phyloP scores from a whole-genome alignment of 2,888 invertebrate species.

The Parapristionchus giblindavisi region DNA sequence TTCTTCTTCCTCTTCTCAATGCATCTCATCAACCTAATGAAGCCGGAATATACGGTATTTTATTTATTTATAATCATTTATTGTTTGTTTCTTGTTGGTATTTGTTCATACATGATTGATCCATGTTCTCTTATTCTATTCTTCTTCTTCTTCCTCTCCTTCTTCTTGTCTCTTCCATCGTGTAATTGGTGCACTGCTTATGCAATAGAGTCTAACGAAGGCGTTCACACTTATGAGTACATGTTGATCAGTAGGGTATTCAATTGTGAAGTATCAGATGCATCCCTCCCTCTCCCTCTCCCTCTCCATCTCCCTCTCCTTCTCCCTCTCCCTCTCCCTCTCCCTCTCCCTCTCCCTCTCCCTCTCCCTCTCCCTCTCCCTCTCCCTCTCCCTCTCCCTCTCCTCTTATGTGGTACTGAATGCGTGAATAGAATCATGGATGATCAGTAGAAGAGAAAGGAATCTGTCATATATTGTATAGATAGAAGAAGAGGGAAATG shows the following conservation, averaged over 20 bases:
- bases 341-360: background rate
- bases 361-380: no score
- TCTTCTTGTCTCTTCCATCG: background rate
- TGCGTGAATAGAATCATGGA: no score
- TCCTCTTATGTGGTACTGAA: no score
- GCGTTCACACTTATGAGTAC: constrained; percentile 1
- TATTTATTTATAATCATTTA: background rate
- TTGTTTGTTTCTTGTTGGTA: background rate
- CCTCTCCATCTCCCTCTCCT: background rate
- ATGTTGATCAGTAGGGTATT: background rate
- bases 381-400: no score
- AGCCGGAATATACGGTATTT: constrained; percentile 23
- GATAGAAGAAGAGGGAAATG: no score
- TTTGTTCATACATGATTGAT: background rate
- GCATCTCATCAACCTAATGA: constrained; percentile 6
- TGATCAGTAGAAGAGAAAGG: no score
- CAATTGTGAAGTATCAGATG: background rate
- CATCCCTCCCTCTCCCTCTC: background rate
- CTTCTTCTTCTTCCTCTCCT: background rate
- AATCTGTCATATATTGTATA: no score
- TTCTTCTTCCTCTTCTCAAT: constrained; percentile 20
- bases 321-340: background rate
- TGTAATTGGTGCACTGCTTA: constrained; percentile 31
- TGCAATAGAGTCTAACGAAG: constrained; percentile 22
- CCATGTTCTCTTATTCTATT: background rate